Percentiles rank a stretch among this genome's conserved stretches.
Evolutionary conservation across 2,113 vertebrate genomes (phyloP).

Genomic region (Stomatorhinus ivindoensis): DNA sequence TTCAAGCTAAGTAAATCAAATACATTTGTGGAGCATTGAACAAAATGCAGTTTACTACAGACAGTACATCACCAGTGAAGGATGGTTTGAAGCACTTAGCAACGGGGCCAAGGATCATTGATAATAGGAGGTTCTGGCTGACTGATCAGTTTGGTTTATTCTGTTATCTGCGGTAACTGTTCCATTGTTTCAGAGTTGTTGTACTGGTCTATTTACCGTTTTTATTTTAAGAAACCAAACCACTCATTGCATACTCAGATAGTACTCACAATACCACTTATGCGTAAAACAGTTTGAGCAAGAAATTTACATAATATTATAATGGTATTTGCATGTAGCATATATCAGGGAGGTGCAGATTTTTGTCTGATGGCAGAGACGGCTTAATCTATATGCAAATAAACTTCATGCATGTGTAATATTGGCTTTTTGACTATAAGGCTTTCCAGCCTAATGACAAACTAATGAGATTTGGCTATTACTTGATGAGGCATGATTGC

Average conservation of each 20-base stretch:
- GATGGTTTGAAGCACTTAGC: conserved; percentile 1
- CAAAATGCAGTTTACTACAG: neutral
- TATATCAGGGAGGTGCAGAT: neutral
- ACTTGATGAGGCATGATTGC: neutral
- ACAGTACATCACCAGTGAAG: neutral
- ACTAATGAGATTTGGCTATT: neutral
- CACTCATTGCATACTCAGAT: neutral
- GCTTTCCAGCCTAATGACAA: neutral
- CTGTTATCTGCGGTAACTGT: neutral
- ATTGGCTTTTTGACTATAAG: neutral
- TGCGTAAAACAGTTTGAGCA: neutral
- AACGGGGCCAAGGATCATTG: neutral
- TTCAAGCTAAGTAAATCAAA: neutral
- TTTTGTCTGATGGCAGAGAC: neutral
- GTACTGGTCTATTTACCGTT: neutral
- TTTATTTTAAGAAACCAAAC: neutral
- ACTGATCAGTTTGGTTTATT: neutral
- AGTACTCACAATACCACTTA: neutral
- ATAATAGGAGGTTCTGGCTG: neutral
- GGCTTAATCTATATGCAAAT: conserved; percentile 6
- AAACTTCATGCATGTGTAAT: neutral
- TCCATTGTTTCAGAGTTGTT: neutral
- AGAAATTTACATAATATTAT: neutral
- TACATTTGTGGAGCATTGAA: neutral
- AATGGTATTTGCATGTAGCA: neutral